phyloP scores from a whole-genome alignment of 2,113 vertebrate genomes.

The Trematocara stigmaticum region DNA sequence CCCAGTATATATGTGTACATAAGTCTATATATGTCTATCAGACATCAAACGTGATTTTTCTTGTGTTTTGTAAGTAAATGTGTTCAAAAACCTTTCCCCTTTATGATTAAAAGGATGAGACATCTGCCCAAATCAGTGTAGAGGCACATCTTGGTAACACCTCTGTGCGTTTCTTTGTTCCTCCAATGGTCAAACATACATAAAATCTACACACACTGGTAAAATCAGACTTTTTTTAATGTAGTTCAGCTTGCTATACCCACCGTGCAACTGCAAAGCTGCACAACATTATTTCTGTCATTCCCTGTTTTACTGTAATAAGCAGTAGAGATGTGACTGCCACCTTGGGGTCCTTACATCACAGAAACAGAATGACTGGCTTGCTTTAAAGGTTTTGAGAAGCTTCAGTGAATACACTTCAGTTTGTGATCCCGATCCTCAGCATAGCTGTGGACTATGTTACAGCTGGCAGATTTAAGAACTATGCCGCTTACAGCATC shows the following conservation, averaged over 20 bases:
- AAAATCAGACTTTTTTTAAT: background rate
- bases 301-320: background rate
- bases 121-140: background rate
- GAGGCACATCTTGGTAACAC: background rate
- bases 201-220: background rate
- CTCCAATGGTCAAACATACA: background rate
- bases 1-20: too few relatives aligned
- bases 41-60: too few relatives aligned
- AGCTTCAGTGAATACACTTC: background rate
- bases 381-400: background rate
- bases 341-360: background rate
- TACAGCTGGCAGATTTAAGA: background rate
- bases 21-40: too few relatives aligned
- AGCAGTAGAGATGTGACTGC: background rate
- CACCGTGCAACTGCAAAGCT: background rate
- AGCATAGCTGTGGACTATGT: background rate
- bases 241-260: background rate
- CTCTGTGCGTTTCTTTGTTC: background rate
- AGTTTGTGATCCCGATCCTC: background rate
- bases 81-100: background rate
- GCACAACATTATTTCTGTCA: background rate
- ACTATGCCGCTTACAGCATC: background rate
- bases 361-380: background rate
- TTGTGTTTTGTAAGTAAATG: too few relatives aligned
- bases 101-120: background rate